Conservation (phyloP, 2,888 invertebrate species). For the Euzetes globulus region DNA sequence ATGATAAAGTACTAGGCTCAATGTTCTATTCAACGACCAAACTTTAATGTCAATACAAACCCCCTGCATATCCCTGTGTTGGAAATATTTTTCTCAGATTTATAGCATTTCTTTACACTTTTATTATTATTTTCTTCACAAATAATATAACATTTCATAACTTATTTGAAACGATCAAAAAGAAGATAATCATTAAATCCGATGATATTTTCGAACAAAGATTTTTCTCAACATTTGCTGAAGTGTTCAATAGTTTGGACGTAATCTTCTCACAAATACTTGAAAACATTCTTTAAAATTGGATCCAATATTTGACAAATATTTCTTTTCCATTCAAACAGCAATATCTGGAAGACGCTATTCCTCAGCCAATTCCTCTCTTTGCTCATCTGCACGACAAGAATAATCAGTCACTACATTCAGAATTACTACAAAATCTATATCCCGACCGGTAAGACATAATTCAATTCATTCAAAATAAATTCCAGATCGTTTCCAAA, state of each 20-base stretch:
- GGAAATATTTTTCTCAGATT: not conserved
- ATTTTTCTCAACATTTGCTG: not conserved
- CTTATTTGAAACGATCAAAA: not conserved
- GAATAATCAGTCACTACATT: slow-evolving; percentile 63
- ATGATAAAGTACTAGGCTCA: no score
- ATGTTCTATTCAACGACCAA: not conserved
- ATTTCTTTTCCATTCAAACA: slow-evolving; percentile 48
- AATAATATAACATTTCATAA: not conserved
- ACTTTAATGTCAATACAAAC: not conserved
- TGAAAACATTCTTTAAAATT: not conserved
- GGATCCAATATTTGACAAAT: not conserved
- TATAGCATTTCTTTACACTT: not conserved
- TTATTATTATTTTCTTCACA: not conserved
- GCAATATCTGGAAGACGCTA: slow-evolving; percentile 66
- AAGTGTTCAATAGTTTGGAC: not conserved
- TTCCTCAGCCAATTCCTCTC: slow-evolving; percentile 68
- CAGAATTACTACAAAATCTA: slow-evolving; percentile 59
- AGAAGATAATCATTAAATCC: not conserved
- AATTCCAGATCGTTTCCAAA: not conserved
- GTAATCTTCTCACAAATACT: not conserved
- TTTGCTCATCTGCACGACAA: slow-evolving; percentile 66
- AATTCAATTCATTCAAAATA: not conserved
- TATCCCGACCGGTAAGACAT: slow-evolving; percentile 59
- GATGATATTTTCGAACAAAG: not conserved
- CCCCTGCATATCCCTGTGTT: not conserved